Base-by-base conservation (phyloP, 37 sponge, comb jelly and placozoan genomes). In the Halichondria panicea region DNA sequence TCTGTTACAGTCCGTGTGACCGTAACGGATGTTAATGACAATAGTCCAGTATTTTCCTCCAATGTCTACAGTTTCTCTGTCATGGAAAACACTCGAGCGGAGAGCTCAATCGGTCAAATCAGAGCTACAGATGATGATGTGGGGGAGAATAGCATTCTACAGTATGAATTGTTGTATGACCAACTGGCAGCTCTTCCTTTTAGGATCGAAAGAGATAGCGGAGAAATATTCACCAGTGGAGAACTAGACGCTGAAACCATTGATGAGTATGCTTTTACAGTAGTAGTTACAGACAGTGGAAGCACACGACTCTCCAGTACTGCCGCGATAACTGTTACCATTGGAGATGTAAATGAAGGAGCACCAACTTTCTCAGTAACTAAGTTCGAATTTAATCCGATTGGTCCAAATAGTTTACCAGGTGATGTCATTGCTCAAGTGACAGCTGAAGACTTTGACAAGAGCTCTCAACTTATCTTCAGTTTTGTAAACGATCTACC, bases 11-110 rank as follows among this genome's bases (percentile, higher is more conserved):
- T 83, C 33, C 33, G 6, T 1, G 39, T 89, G 0, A 67, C 18
- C 5, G 74, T 89, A 11, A 0, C 45, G 68, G 89, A 89, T 65
- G 55, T 73, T n/a, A 83, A 89, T 66, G 89, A 89, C 55, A 71
- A 77, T 48, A n/a, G 48, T 22, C 91, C 91, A 4, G 43, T 37
- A 24, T 80, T 90, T 33, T 11, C 21, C 5, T 25, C 5, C 2
- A 15, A 15, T 22, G 4, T 1, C 18, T 70, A 61, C 72, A 28
- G 11, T 41, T 81, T 54, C 7, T 11, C 32, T 15, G 70, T 89
- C 4, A 21, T 13, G 1, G 89, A 89, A 64, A 83, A 77, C 43
- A 30, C 84, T 31, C 37, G 41, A 0, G 48, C 32, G 0, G 55
- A 63, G 9, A 45, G 63, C 0, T 25, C 36, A 15, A 53, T 88